Evolutionary conservation across 2,797 vertebrate genomes (phyloP).

Genomic region (Dallia pectoralis): DNA sequence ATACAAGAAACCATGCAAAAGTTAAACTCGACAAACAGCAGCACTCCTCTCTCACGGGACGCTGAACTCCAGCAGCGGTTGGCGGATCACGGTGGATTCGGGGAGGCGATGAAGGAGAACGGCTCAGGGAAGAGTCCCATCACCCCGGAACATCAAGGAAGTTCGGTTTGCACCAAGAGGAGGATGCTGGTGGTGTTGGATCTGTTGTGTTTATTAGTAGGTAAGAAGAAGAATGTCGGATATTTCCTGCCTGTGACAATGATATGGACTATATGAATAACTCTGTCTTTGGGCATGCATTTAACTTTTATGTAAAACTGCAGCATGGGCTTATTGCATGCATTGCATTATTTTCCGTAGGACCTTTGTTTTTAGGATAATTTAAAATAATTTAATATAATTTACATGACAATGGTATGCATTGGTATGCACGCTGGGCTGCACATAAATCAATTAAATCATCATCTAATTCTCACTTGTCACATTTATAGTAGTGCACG

Average conservation of each 20-base stretch:
- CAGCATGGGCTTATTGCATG: not conserved
- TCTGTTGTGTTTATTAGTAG: slow-evolving; percentile 73
- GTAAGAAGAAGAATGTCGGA: slow-evolving; percentile 64
- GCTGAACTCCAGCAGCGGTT: slow-evolving; percentile 73
- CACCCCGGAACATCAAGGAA: slow-evolving; percentile 45
- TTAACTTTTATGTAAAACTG: not conserved
- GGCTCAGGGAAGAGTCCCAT: slow-evolving; percentile 66
- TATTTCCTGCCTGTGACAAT: not conserved
- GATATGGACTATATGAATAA: not conserved
- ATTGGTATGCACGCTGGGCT: not conserved
- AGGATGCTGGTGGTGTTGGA: slow-evolving; percentile 77
- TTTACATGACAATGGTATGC: not conserved
- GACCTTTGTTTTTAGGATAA: not conserved
- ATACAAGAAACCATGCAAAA: slow-evolving; percentile 62
- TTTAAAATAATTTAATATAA: not conserved
- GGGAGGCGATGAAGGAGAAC: slow-evolving; percentile 69
- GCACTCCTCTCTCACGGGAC: slow-evolving; percentile 67
- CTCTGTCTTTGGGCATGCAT: not conserved
- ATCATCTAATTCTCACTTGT: not conserved
- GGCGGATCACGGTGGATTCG: slow-evolving; percentile 62
- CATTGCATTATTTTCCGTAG: not conserved
- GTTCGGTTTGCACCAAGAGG: slow-evolving; percentile 66
- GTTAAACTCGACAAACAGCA: slow-evolving; percentile 60
- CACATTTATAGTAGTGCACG: not conserved
- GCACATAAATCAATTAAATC: not conserved